Evolutionary conservation across 1,140 invertebrate species (phyloP).

Genomic region (Antheraea mylitta): DNA sequence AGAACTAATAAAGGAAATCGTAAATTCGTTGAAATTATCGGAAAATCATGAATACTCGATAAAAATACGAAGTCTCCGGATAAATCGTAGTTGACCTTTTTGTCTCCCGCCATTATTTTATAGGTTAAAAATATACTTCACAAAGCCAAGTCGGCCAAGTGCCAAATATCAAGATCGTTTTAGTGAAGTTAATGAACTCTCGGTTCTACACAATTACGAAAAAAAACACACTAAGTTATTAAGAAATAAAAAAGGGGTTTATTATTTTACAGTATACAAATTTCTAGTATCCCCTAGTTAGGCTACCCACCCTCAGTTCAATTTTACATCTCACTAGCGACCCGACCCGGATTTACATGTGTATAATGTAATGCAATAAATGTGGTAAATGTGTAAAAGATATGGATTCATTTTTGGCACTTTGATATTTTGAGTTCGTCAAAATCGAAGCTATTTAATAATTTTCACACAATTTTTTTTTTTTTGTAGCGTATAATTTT

Average conservation of each 20-base stretch:
- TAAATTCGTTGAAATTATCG: neutral
- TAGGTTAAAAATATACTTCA: neutral
- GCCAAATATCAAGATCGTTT: neutral
- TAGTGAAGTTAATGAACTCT: neutral
- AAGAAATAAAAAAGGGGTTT: neutral
- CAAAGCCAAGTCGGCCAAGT: neutral
- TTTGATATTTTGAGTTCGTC: no score
- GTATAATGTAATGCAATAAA: no score
- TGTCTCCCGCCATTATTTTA: neutral
- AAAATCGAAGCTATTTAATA: no score
- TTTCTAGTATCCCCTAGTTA: neutral
- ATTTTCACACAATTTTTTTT: no score
- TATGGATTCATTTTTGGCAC: no score
- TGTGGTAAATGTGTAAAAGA: no score
- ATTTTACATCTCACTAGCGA: no score
- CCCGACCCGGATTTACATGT: no score
- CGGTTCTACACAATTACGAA: neutral
- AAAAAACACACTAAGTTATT: neutral
- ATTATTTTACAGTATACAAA: no score
- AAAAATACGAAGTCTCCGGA: neutral
- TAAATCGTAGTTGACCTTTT: neutral
- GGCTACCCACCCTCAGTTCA: no score
- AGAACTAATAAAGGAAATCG: neutral
- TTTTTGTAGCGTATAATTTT: no score
- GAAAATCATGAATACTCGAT: neutral